phyloP scores from a whole-genome alignment of 35 echinoderm and acorn worm species.

The Hemicentrotus pulcherrimus region DNA sequence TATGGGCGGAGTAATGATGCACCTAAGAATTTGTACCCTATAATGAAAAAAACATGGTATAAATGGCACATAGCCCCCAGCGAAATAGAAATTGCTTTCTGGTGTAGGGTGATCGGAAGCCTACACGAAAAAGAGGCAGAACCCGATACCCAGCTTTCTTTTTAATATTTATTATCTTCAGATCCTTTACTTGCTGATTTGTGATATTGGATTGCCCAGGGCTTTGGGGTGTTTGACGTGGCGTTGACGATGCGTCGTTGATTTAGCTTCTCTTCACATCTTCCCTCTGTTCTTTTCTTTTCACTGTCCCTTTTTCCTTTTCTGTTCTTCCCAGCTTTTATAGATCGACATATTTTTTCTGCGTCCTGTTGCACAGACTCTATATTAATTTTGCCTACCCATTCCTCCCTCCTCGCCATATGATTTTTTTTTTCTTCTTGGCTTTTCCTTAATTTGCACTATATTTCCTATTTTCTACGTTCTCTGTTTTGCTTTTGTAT shows the following conservation, averaged over 20 bases:
- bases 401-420: no score
- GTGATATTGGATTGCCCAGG: conserved; percentile 7
- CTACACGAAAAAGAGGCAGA: not conserved
- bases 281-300: not conserved
- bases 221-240: not conserved
- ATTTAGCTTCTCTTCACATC: not conserved
- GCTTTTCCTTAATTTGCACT: no score
- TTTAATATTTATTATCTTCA: not conserved
- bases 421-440: no score
- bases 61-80: not conserved
- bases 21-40: not conserved
- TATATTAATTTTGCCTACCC: no score
- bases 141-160: not conserved
- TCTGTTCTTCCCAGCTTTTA: not conserved
- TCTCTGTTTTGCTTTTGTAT: no score
- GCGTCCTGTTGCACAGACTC: no score
- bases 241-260: not conserved
- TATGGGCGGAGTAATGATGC: not conserved
- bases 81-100: not conserved
- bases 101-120: not conserved
- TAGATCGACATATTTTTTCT: no score
- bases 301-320: not conserved
- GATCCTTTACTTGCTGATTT: not conserved
- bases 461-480: no score
- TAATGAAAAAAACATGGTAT: conserved; percentile 8